Evolutionary conservation across 2,113 vertebrate species (phyloP).

Genomic region (rabbit (Oryctolagus cuniculus)): DNA sequence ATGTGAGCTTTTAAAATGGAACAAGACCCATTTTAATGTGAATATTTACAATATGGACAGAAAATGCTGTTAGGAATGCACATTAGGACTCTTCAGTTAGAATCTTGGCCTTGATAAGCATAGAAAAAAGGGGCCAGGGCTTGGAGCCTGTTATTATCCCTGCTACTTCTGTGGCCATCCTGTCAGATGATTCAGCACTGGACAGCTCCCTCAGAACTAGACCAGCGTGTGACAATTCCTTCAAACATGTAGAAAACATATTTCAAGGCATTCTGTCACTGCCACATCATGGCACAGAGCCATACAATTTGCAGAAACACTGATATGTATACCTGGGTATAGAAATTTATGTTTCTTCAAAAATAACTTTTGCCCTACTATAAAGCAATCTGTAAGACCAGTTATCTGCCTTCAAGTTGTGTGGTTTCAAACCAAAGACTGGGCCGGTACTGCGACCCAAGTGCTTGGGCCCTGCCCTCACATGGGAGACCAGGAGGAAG

Average conservation of each 20-base stretch:
- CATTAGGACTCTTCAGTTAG: neutral
- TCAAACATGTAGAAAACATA: neutral
- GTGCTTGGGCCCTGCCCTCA: too few species aligned
- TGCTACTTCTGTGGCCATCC: neutral
- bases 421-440: neutral
- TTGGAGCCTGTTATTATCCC: too few species aligned
- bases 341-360: neutral
- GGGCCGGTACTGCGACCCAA: too few species aligned
- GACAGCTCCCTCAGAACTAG: neutral
- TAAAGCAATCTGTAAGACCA: neutral
- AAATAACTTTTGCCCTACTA: neutral
- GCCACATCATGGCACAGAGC: neutral
- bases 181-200: neutral
- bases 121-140: neutral
- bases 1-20: conserved; percentile 39
- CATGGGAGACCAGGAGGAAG: too few species aligned
- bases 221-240: neutral
- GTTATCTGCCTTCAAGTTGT: neutral
- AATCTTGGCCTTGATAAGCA: neutral
- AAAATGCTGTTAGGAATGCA: conserved; percentile 9
- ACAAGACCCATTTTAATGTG: neutral
- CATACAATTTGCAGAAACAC: neutral
- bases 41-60: conserved; percentile 34
- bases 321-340: neutral
- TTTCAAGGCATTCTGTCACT: neutral